Base-by-base conservation (phyloP, 2,888 invertebrate genomes). In the Phorcus lineatus region DNA sequence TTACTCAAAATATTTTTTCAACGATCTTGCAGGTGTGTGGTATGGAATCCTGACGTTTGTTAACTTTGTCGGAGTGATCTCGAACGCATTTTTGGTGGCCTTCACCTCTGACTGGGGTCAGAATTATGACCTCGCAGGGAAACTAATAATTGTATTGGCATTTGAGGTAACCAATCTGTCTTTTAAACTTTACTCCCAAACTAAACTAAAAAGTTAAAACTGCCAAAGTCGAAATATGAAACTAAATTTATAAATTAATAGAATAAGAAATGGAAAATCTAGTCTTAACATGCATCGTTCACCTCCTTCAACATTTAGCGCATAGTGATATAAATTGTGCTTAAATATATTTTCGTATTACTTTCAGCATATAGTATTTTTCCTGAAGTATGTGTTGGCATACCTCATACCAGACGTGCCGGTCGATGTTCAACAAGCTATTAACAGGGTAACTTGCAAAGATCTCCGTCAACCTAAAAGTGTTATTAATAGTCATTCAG, bases 21-120 rank as follows among this genome's bases (percentile, higher is more conserved):
- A n/a, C n/a, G 1, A 6, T 47, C 47, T 47, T 54, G 16, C 82
- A 92, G 94, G 94, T 17, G 94, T 93, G 80, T 94, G 94, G 94
- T 92, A 92, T 78, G 89, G 90, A 11, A 94, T 94, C 78, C 88
- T 94, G 54, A 89, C 91, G 24, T 93, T 94, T 81, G 86, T 94
- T 24, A 94, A 93, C 81, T 90, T 93, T 67, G 88, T 88, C 76
- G 94, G 94, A 7, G 94, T 94, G 2, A 89, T 94, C 31, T 93
- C 92, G 70, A 94, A 94, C 88, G 93, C 93, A 11, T 94, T 93
- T 86, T 91, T 94, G 16, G 93, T 94, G 36, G 93, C 93, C 4
- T 93, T 93, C 85, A 93, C 93, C 11, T 92, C 93, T 0, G 86
- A 57, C 80, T 94, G 91, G 93, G 92, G 92, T 4, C 76, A 76